phyloP scores from a whole-genome alignment of 64 coral and sea anemone species.

The Montipora cactus region DNA sequence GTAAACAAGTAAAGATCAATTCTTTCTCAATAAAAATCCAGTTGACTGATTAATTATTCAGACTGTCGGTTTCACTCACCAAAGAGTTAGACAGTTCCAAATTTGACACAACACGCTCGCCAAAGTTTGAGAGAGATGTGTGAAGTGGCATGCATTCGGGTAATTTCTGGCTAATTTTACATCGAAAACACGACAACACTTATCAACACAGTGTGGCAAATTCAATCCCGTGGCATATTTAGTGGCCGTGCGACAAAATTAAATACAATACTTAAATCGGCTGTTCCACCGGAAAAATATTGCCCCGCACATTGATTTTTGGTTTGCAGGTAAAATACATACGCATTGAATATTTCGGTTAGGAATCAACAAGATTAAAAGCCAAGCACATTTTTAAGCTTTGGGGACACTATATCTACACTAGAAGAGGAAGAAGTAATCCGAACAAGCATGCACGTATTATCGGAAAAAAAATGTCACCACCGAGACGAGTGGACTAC shows the following conservation, averaged over 20 bases:
- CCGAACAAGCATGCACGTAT: slow-evolving; percentile 55
- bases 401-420: slow-evolving; percentile 53
- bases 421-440: slow-evolving; percentile 37
- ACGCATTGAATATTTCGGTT: slow-evolving; percentile 47
- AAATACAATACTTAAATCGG: slow-evolving; percentile 77
- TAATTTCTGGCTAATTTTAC: slow-evolving; percentile 33
- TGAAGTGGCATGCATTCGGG: neutral
- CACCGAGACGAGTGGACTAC: slow-evolving; percentile 32
- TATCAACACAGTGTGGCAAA: slow-evolving; percentile 40
- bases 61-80: slow-evolving; percentile 53
- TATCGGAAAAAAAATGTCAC: slow-evolving; percentile 70
- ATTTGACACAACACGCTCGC: slow-evolving; percentile 28
- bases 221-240: slow-evolving; percentile 32
- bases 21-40: slow-evolving; percentile 78
- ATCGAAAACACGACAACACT: neutral
- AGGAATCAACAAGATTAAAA: slow-evolving; percentile 18
- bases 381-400: slow-evolving; percentile 49
- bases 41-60: slow-evolving; percentile 81
- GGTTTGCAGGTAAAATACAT: slow-evolving; percentile 63
- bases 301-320: slow-evolving; percentile 34
- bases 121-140: slow-evolving; percentile 20
- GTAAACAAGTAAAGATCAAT: slow-evolving; percentile 83
- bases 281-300: slow-evolving; percentile 3
- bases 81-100: slow-evolving; percentile 44
- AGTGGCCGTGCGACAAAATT: slow-evolving; percentile 71